A percentile compares a stretch with the other conserved stretches of the same genome.
phyloP scores from a whole-genome alignment of 2,888 invertebrate genomes.

The Octonoba sinensis region DNA sequence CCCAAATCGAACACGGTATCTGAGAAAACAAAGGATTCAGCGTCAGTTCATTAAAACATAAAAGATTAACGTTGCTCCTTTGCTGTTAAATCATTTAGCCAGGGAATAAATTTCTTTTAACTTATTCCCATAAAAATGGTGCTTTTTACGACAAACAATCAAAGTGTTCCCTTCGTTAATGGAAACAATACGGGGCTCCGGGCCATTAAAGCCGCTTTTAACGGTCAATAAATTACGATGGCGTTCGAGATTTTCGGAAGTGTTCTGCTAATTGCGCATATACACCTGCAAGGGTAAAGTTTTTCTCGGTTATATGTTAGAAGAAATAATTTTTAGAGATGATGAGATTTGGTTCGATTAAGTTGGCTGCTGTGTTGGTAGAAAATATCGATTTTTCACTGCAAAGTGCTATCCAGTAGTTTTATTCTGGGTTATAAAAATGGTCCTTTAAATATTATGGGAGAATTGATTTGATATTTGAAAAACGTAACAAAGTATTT shows the following conservation, averaged over 20 bases:
- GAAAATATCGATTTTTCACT: no score
- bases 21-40: slow-evolving; percentile 20
- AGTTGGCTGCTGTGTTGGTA: no score
- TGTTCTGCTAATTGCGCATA: slow-evolving; percentile 29
- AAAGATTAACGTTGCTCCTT: slow-evolving; percentile 27
- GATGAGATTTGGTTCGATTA: no score
- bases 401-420: no score
- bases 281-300: slow-evolving; percentile 21
- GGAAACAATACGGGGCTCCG: slow-evolving; percentile 39
- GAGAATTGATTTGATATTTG: no score
- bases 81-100: slow-evolving; percentile 35
- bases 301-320: no score
- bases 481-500: no score
- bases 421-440: no score
- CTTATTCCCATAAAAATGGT: slow-evolving; percentile 41
- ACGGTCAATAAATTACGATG: slow-evolving; percentile 57
- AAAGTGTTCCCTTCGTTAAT: slow-evolving; percentile 23
- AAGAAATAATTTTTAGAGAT: no score
- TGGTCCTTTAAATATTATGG: no score
- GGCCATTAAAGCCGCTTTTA: slow-evolving; percentile 46
- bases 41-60: slow-evolving; percentile 51
- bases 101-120: slow-evolving; percentile 52
- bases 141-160: slow-evolving; percentile 48
- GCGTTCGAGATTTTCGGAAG: slow-evolving; percentile 26
- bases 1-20: slow-evolving; percentile 16